These are phyloP conservation scores for Drosophila mettleri DNA, from an alignment of 2,888 invertebrate species.

Conservation along the genomic window DNA sequence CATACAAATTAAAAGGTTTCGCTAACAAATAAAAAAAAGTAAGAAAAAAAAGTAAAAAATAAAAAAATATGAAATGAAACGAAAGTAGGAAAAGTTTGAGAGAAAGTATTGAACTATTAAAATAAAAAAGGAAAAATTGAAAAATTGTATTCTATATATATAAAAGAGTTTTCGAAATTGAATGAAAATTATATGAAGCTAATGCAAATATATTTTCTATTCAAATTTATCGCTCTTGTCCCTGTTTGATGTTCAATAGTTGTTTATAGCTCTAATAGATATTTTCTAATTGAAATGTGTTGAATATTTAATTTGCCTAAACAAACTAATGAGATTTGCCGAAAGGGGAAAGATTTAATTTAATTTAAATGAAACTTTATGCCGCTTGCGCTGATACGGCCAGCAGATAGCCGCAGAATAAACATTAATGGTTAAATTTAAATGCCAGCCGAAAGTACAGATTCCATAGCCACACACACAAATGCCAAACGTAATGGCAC, in stretches of 20 bases:
- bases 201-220: too few species aligned
- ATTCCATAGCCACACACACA: constrained; percentile 29
- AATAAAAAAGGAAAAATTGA: too few species aligned
- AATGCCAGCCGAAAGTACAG: constrained; percentile 34
- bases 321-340: constrained; percentile 1
- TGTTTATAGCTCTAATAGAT: not conserved
- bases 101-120: too few species aligned
- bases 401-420: constrained; percentile 48
- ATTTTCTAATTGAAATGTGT: not conserved
- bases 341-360: constrained; percentile 35
- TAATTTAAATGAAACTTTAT: constrained; percentile 42
- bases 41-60: not conserved
- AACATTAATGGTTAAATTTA: constrained; percentile 59
- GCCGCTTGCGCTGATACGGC: constrained; percentile 7
- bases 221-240: too few species aligned
- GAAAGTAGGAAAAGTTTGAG: too few species aligned
- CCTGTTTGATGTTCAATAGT: not conserved
- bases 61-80: too few species aligned
- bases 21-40: not conserved
- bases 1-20: not conserved
- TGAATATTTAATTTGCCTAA: not conserved
- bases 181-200: too few species aligned
- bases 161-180: not conserved
- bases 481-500: constrained; percentile 19
- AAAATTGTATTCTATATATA: not conserved